Percentiles rank a stretch among this genome's conserved stretches.
Conservation (phyloP, 1,140 invertebrate genomes). For the Stegodyphus dumicola region DNA sequence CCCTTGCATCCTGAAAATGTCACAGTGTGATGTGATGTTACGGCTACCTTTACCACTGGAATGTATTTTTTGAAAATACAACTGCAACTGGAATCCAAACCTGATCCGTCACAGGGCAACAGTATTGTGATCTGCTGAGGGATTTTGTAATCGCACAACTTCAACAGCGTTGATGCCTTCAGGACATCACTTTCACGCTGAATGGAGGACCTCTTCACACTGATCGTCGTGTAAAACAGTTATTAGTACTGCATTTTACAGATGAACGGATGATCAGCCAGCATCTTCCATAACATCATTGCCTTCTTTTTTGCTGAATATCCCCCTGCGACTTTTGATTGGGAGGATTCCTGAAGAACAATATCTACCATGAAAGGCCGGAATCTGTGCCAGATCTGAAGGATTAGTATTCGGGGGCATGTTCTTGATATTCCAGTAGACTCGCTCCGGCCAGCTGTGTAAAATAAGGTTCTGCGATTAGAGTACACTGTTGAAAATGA, state of each 20-base stretch:
- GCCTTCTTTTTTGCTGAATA: background rate
- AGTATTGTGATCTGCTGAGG: background rate
- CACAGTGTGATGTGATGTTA: conserved; percentile 4
- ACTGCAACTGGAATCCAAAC: background rate
- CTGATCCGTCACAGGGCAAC: background rate
- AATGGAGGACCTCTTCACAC: background rate
- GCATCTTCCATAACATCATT: background rate
- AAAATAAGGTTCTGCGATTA: background rate
- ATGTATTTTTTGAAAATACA: background rate
- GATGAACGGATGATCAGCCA: background rate
- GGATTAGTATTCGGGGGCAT: background rate
- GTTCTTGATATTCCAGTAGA: background rate
- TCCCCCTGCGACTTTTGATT: conserved; percentile 9
- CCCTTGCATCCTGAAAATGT: background rate
- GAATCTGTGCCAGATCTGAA: background rate
- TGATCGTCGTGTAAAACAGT: background rate
- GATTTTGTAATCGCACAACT: background rate
- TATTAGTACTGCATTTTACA: background rate
- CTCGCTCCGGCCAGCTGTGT: background rate
- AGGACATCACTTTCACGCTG: background rate
- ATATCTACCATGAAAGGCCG: background rate
- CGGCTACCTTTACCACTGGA: background rate
- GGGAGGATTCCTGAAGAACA: background rate
- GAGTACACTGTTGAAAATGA: background rate
- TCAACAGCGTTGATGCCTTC: conserved; percentile 7